Percentiles rank a stretch among this genome's conserved stretches.
phyloP scores from a whole-genome alignment of 1,140 invertebrate genomes.

The Drosophila serrata region DNA sequence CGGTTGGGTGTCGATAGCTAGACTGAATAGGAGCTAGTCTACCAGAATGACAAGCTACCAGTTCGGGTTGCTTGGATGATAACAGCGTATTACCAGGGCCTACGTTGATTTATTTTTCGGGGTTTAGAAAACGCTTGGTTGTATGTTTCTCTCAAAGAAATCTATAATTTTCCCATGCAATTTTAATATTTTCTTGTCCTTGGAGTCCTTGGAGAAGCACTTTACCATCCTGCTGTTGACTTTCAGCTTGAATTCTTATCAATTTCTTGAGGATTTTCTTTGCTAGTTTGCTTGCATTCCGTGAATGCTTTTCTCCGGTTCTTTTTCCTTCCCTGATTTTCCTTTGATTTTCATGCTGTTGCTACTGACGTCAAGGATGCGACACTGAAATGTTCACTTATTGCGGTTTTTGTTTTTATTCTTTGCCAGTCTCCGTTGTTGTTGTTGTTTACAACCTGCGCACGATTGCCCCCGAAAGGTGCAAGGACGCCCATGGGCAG shows the following conservation, averaged over 20 bases:
- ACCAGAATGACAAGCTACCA: neutral
- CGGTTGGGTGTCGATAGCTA: neutral
- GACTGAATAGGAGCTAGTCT: neutral
- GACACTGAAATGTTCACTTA: slow-evolving; percentile 45
- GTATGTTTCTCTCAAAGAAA: neutral
- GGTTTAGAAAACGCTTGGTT: neutral
- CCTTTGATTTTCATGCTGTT: slow-evolving; percentile 6
- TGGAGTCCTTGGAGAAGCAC: too few species aligned
- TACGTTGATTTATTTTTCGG: neutral
- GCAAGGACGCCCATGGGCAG: slow-evolving; percentile 16
- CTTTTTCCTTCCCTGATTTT: slow-evolving; percentile 1
- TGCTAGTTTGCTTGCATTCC: slow-evolving; percentile 11
- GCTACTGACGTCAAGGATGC: slow-evolving; percentile 44
- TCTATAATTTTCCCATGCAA: neutral
- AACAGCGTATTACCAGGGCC: neutral
- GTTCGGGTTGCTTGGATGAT: too few species aligned
- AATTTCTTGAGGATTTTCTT: neutral
- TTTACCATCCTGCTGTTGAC: neutral
- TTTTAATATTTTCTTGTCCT: neutral
- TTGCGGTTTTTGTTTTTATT: slow-evolving; percentile 46
- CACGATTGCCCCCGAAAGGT: slow-evolving; percentile 47
- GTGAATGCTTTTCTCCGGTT: slow-evolving; percentile 1
- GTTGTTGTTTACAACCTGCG: slow-evolving; percentile 39
- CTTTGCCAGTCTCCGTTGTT: neutral
- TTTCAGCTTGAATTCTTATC: neutral